Evolutionary conservation across 2,797 vertebrate genomes (phyloP).

Genomic region (Prunella strophiata): DNA sequence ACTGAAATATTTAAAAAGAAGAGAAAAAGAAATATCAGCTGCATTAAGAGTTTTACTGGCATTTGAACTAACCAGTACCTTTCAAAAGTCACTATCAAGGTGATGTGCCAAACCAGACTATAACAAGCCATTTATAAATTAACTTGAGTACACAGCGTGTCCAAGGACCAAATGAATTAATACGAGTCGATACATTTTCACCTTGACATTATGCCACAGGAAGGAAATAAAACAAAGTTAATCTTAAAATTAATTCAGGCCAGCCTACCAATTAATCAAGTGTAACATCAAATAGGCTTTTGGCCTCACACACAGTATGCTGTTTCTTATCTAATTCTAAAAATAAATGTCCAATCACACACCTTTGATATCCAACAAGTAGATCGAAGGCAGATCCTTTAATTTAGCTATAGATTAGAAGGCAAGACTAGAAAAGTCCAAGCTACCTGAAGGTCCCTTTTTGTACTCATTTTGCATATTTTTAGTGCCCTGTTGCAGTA

Average conservation of each 20-base stretch:
- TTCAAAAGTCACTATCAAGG: conserved; percentile 28
- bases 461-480: background rate
- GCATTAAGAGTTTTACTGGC: background rate
- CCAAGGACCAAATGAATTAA: conserved; percentile 31
- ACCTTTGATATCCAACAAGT: background rate
- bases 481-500: background rate
- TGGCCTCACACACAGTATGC: background rate
- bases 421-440: background rate
- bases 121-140: conserved; percentile 55
- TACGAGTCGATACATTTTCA: conserved; percentile 37
- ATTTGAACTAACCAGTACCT: conserved; percentile 14
- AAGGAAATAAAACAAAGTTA: conserved; percentile 49
- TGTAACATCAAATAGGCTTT: conserved; percentile 12
- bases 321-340: conserved; percentile 30
- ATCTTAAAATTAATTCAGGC: conserved; percentile 51
- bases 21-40: background rate
- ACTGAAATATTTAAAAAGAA: background rate
- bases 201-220: conserved; percentile 33
- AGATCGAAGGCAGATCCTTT: background rate
- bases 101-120: background rate
- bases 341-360: conserved; percentile 14
- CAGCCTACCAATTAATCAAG: conserved; percentile 51
- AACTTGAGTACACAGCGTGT: background rate
- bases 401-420: background rate
- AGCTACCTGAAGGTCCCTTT: background rate